Conservation (phyloP, 2,797 vertebrate genomes). For the Alcedo atthis region DNA sequence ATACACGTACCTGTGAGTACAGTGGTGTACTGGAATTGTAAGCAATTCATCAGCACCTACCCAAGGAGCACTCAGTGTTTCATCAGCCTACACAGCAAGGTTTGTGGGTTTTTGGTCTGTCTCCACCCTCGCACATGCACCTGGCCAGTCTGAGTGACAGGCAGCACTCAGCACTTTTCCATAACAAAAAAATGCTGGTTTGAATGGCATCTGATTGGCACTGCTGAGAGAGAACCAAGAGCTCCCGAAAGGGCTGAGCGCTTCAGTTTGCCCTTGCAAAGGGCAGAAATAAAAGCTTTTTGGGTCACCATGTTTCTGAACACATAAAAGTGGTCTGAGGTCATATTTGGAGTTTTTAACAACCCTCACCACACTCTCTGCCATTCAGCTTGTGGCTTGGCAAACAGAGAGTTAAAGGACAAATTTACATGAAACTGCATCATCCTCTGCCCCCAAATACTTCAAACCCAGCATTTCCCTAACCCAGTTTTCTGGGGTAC, state of each 20-base stretch:
- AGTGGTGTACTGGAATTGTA: background rate
- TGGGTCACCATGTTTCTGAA: background rate
- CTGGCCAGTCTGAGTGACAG: background rate
- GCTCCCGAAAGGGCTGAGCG: background rate
- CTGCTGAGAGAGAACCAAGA: background rate
- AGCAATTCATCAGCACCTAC: background rate
- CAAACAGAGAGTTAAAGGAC: background rate
- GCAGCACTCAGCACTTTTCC: background rate
- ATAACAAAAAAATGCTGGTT: background rate
- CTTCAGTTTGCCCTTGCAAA: background rate
- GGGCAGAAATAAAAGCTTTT: slow-evolving; percentile 2
- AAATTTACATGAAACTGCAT: background rate
- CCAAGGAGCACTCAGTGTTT: background rate
- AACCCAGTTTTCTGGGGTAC: background rate
- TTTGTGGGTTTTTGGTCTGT: background rate
- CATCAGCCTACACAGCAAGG: background rate
- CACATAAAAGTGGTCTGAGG: background rate
- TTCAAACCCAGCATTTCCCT: background rate
- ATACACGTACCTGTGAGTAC: too few species aligned
- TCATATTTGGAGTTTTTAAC: background rate
- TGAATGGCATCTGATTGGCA: slow-evolving; percentile 44
- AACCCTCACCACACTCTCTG: background rate
- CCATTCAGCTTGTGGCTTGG: background rate
- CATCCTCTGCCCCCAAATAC: background rate
- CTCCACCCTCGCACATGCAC: background rate